phyloP scores from a whole-genome alignment of 2,797 vertebrate genomes.

The Lepidocolaptes lacrymiger region DNA sequence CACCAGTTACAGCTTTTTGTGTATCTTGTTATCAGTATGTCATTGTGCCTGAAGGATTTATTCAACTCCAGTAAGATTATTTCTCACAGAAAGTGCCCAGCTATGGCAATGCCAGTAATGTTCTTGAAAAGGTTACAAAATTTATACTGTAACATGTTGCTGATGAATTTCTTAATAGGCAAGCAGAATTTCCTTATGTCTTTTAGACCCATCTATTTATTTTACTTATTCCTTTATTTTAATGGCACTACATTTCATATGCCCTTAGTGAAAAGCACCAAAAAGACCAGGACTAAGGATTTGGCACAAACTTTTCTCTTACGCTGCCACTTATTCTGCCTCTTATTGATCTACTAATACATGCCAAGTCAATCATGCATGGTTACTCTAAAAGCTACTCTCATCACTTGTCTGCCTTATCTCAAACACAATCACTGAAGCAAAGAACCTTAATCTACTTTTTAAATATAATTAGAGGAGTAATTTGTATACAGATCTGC shows the following conservation, averaged over 20 bases:
- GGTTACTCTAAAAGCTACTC: conserved; percentile 31
- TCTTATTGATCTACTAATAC: conserved; percentile 9
- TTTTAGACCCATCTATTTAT: neutral
- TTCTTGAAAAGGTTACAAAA: neutral
- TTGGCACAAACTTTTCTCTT: conserved; percentile 13
- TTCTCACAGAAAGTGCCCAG: neutral
- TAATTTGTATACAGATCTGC: conserved; percentile 49
- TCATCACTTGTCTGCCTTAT: conserved; percentile 14
- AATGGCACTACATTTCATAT: neutral
- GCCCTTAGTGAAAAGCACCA: neutral
- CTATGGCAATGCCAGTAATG: neutral
- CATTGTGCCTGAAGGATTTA: neutral
- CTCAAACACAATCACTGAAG: conserved; percentile 47
- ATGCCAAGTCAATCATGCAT: conserved; percentile 6
- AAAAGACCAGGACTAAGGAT: conserved; percentile 4
- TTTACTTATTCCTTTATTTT: conserved; percentile 4
- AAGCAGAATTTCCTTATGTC: neutral
- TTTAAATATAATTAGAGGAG: conserved; percentile 68
- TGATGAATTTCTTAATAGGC: neutral
- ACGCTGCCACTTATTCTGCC: neutral
- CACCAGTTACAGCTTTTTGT: neutral
- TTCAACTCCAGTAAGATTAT: neutral
- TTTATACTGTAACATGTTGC: neutral
- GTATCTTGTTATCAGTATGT: neutral
- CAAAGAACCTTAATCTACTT: conserved; percentile 50